Base-by-base conservation (phyloP, 2,113 vertebrate genomes). In the Malurus cyaneus region DNA sequence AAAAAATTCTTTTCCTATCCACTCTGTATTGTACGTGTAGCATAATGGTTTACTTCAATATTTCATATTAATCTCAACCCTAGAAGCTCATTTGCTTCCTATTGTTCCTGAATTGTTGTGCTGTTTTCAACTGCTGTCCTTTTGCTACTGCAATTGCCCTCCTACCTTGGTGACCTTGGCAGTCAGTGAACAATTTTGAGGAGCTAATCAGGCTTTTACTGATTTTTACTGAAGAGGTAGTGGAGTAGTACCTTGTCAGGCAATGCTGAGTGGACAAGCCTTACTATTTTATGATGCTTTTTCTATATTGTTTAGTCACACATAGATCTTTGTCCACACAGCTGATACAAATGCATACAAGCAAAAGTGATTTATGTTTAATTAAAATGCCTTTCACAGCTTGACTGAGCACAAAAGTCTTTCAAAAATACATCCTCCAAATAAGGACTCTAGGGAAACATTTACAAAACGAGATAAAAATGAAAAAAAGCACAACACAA, bases 301-400 rank as follows among this genome's bases (percentile, higher is more conserved):
- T 92, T 87, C 60, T 90, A 12, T 53, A 59, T 86, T 92, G 59
- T 87, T 96, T 92, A 94, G 90, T 93, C 74, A 95, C 34, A 44
- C 19, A 67, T 6, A 60, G 42, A 66, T 74, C 49, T 92, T 86
- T 92, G 53, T 80, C 67, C 41, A 31, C n/a, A 44, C 5, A 62
- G 78, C 42, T 77, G 89, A 72, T 41, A 86, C 7, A 93, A 90
- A 64, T 47, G 53, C 39, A 64, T 61, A 60, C 13, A 50, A 83
- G 72, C 11, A 65, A 62, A 94, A 92, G 62, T 83, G 60, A 90
- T 86, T 96, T 94, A 87, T 95, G 50, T 92, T 94, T 95, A 92
- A 96, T 94, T 96, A 96, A 96, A 96, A 86, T 73, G 47, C 56
- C 82, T 95, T 93, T 60, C 88, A 66, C 80, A 89, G 80, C 77